Percentiles rank a stretch among this genome's conserved stretches.
These are phyloP conservation scores for Toxotes jaculatrix DNA, from an alignment of 2,113 vertebrate genomes.

Conservation along the genomic window DNA sequence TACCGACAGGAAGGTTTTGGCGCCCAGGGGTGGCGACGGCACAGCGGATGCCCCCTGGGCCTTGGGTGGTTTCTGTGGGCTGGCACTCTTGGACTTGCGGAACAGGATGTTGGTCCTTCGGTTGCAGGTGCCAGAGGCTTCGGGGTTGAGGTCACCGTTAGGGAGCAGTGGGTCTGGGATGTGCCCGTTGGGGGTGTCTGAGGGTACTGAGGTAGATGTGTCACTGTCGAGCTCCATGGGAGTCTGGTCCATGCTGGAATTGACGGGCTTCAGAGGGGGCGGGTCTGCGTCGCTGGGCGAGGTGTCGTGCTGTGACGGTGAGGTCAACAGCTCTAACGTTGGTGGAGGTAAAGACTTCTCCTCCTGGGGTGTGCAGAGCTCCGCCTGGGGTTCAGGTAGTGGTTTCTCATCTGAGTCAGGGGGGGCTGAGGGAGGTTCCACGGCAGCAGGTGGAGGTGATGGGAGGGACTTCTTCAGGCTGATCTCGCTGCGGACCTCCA, in stretches of 20 bases:
- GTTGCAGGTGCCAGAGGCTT: slow-evolving; percentile 88
- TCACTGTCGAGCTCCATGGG: slow-evolving; percentile 89
- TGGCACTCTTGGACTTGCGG: slow-evolving; percentile 96
- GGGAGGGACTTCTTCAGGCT: slow-evolving; percentile 85
- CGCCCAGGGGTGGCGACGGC: slow-evolving; percentile 91
- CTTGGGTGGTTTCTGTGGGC: slow-evolving; percentile 93
- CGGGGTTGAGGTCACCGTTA: slow-evolving; percentile 85
- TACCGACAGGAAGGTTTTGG: slow-evolving; percentile 98
- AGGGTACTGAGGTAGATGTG: slow-evolving; percentile 89
- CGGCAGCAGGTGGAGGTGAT: slow-evolving; percentile 53
- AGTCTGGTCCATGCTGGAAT: slow-evolving; percentile 87
- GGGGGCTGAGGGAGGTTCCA: slow-evolving; percentile 73
- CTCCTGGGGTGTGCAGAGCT: slow-evolving; percentile 84
- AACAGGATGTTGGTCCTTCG: slow-evolving; percentile 92
- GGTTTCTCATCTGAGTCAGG: slow-evolving; percentile 58
- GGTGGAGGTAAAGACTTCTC: slow-evolving; percentile 88
- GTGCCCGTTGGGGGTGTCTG: slow-evolving; percentile 87
- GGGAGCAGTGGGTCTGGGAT: slow-evolving; percentile 86
- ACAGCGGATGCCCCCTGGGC: slow-evolving; percentile 86
- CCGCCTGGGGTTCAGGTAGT: slow-evolving; percentile 50
- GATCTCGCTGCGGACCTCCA: slow-evolving; percentile 88
- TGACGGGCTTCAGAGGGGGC: slow-evolving; percentile 89
- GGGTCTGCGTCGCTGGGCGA: slow-evolving; percentile 89
- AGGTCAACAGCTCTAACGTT: slow-evolving; percentile 92
- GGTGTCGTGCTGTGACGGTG: slow-evolving; percentile 88